Base-by-base conservation (phyloP, 2,888 invertebrate species). In the Cephalotes varians region DNA sequence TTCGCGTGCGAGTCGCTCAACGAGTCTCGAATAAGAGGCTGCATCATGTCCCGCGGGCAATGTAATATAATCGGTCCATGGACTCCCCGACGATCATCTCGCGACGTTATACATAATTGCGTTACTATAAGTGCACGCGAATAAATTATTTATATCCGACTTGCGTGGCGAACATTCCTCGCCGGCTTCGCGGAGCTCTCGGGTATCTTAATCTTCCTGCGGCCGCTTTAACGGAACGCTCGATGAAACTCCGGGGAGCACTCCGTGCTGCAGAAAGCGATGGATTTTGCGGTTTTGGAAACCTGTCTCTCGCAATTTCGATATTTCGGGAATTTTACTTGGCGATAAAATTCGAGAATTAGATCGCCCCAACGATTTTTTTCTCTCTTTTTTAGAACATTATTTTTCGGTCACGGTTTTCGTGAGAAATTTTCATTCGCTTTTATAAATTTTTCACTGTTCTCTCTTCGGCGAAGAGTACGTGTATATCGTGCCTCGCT, bases 181-280 rank as follows among this genome's bases (percentile, higher is more conserved):
- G 40, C 4, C 31, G 44, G 44, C 15, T 40, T 21, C 37, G 12
- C 51, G 76, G 2, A n/a, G 31, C 31, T 65, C 65, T 54, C 65
- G 40, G 21, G 18, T 67, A 67, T 67, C 77, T 77, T 65, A 56
- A 77, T 77, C 77, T 77, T 40, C 56, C 69, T 69, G 44, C 44
- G 56, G 69, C 12, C 67, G 67, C 64, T 69, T 79, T 69, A 69
- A 77, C 44, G 56, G 56, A 56, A 15, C 28, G 40, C 64, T 18
- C 76, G 51, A 65, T 76, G 47, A 65, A 76, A 28, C 76, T 76
- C 37, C 25, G 37, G 49, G 25, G 49, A 62, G 51, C 25, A 47
- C 15, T 51, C n/a, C 34, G 21, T 10, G 47, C 31, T 18, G 6
- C 18, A 34, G 60, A 34, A 60, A 74, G 21, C 21, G 47, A 60